Evolutionary conservation across 23 tunicate species (phyloP), one percentile per base, ranked within the genome.

Genomic region (Trididemnum miniatum): DNA sequence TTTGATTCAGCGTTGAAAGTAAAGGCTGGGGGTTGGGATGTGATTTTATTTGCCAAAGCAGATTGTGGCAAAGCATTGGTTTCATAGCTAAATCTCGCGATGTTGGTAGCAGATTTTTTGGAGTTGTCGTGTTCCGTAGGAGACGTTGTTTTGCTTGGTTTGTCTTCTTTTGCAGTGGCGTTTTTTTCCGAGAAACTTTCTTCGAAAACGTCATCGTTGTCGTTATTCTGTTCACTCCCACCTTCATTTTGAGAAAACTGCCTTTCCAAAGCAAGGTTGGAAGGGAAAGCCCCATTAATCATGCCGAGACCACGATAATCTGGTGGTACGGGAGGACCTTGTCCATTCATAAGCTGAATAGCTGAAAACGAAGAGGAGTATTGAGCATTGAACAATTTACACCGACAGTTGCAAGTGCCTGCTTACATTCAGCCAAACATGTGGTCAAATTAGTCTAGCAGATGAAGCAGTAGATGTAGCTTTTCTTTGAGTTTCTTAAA

Each of bases 171-270:
- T 34, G 44, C 59, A 36, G 57, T 5, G 71, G 26, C 35, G 1
- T 83, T 71, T 28, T 51, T 51, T 1, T 73, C 84, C 1, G 80
- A 60, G 3, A 49, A 31, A 15, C 44, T 67, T 12, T 79, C 90
- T 23, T 78, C 90, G 73, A 86, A 86, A 64, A 86, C 90, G 23
- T 86, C 90, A 62, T 86, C 84, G 59, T 79, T 86, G 15, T 52
- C 72, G 38, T 25, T n/a, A n/a, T n/a, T n/a, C 9, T 38, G 27
- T 2, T 7, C 60, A 3, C 39, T 38, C n/a, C n/a, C n/a, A 40
- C 9, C 62, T 52, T 77, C 82, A 31, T 52, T 54, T 32, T 18
- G 15, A 4, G 24, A 57, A 29, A 52, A 31, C 3, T 77, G 40
- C 31, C 66, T 26, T 2, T 77, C 82, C 40, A 20, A 1, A 15